Evolutionary conservation across 2,797 vertebrate genomes (phyloP).

Genomic region (Bufotes viridis): DNA sequence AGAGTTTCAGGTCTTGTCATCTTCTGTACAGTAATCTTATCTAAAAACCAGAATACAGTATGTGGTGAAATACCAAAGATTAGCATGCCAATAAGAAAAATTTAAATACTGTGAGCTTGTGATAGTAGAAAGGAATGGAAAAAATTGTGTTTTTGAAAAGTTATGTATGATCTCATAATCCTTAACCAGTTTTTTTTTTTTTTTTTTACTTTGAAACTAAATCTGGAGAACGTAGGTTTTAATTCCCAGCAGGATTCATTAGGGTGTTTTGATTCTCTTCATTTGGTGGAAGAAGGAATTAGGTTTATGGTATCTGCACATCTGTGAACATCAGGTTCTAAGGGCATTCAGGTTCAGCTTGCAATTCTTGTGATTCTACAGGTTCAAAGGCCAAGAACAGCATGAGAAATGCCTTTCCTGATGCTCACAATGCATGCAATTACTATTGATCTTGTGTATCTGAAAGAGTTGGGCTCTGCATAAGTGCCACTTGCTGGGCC

Average conservation of each 20-base stretch:
- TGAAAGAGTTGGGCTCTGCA: constrained; percentile 52
- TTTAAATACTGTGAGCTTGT: constrained; percentile 29
- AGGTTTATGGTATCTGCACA: constrained; percentile 64
- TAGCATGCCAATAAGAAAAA: not conserved
- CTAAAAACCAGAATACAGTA: not conserved
- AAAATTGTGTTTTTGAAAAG: constrained; percentile 63
- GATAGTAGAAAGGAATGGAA: constrained; percentile 66
- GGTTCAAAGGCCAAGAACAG: constrained; percentile 67
- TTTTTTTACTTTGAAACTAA: constrained; percentile 72
- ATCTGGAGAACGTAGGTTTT: constrained; percentile 63
- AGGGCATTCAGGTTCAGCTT: constrained; percentile 65
- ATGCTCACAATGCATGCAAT: constrained; percentile 60
- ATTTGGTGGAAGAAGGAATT: constrained; percentile 66
- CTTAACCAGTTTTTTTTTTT: constrained; percentile 66
- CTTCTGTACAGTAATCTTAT: not conserved
- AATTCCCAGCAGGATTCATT: constrained; percentile 73
- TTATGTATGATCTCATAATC: constrained; percentile 67
- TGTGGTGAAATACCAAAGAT: not conserved
- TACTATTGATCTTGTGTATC: constrained; percentile 61
- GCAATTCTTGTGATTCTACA: constrained; percentile 62
- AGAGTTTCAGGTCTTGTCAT: not conserved
- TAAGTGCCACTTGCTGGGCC: constrained; percentile 57
- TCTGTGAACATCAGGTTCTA: constrained; percentile 64
- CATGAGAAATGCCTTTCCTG: constrained; percentile 65
- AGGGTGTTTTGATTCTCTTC: constrained; percentile 66